Base-by-base conservation (phyloP, 64 coral and sea anemone genomes). In the Exaiptasia diaphana region DNA sequence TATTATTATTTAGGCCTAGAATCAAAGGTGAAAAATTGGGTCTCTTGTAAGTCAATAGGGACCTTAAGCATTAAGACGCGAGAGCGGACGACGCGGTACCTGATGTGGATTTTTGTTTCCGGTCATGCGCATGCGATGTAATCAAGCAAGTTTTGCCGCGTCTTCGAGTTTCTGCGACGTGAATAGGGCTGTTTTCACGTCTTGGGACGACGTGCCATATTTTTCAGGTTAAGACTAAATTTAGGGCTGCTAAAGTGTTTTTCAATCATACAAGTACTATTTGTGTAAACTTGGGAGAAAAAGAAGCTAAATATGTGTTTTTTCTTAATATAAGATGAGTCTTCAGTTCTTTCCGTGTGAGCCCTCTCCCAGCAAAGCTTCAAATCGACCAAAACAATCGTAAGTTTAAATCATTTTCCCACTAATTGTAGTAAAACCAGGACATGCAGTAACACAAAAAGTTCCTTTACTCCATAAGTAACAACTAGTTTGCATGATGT, bases 371-470 rank as follows among this genome's bases (percentile, higher is more conserved):
- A 59, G 23, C 78, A 81, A 67, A 44, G 22, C 59, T 65, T 65
- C 36, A 67, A 67, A 42, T 26, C 57, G 28, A 22, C 57, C 55
- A 81, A 81, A 81, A 81, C 78, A 81, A 67, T 81, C 78, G 78
- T 81, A 81, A 81, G 59, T 81, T 53, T 39, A 6, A n/a, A 54
- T 35, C 1, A 28, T 77, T 5, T n/a, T n/a, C n/a, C n/a, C n/a
- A n/a, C n/a, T n/a, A n/a, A n/a, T n/a, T n/a, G n/a, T n/a, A n/a
- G n/a, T n/a, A n/a, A n/a, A n/a, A n/a, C n/a, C n/a, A n/a, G n/a
- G n/a, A n/a, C n/a, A n/a, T n/a, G n/a, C n/a, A n/a, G n/a, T n/a
- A n/a, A n/a, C n/a, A n/a, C n/a, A n/a, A n/a, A n/a, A n/a, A n/a
- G n/a, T n/a, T n/a, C n/a, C n/a, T n/a, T n/a, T n/a, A n/a, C n/a